Conservation (phyloP, 2,888 invertebrate species). For the Nematopogon swammerdamellus region DNA sequence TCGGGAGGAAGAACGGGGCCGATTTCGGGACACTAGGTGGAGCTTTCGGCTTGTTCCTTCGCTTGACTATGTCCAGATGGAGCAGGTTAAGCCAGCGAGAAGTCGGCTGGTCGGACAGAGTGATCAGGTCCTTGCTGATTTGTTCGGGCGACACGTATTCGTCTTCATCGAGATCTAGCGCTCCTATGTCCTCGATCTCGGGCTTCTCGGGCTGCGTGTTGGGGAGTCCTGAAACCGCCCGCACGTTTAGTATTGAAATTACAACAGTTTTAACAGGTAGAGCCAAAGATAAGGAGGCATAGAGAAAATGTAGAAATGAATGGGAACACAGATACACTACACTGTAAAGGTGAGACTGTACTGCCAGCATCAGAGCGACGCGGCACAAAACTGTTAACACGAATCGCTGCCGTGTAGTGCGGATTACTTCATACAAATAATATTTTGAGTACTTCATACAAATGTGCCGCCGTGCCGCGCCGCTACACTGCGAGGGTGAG, state of each 20-base stretch:
- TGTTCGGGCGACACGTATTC: conserved; percentile 74
- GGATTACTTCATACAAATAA: no score
- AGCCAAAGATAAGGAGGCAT: neutral
- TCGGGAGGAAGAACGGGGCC: conserved; percentile 96
- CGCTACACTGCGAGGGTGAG: no score
- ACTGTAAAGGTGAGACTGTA: no score
- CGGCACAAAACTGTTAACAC: no score
- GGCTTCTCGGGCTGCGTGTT: conserved; percentile 44
- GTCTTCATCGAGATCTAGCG: conserved; percentile 42
- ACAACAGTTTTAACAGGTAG: neutral
- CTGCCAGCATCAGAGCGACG: no score
- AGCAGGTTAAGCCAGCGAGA: conserved; percentile 92
- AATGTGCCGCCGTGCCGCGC: no score
- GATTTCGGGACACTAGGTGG: conserved; percentile 78
- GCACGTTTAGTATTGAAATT: no score
- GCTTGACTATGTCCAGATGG: conserved; percentile 80
- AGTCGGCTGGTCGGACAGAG: conserved; percentile 78
- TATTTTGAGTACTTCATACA: no score
- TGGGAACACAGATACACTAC: no score
- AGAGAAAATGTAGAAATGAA: no score
- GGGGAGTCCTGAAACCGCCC: conserved; percentile 35
- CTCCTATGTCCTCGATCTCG: conserved; percentile 37
- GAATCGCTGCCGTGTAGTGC: no score
- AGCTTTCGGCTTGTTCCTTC: conserved; percentile 86
- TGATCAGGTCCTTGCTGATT: conserved; percentile 72